These are phyloP conservation scores for Rhaphigaster nebulosa DNA, from an alignment of 2,888 invertebrate species.

Conservation along the genomic window DNA sequence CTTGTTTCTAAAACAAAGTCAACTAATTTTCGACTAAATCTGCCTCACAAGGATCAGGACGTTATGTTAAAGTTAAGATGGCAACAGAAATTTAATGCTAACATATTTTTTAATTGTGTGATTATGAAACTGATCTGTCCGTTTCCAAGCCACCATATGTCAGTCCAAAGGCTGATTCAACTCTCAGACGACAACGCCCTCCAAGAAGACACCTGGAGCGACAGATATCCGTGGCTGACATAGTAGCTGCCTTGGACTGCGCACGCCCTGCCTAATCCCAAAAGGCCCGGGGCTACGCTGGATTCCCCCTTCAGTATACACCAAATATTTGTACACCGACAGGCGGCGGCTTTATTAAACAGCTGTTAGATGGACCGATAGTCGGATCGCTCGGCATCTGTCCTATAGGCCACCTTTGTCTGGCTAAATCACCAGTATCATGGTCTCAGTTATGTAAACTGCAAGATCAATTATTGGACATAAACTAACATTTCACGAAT, in stretches of 20 bases:
- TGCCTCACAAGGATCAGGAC: not conserved
- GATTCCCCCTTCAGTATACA: slow-evolving; percentile 32
- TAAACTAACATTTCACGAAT: not conserved
- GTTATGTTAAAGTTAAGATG: not conserved
- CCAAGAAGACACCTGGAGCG: slow-evolving; percentile 15
- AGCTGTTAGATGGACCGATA: slow-evolving; percentile 55
- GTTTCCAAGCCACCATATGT: not conserved
- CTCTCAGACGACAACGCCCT: not conserved
- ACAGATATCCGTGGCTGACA: not conserved
- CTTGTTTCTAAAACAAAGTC: not conserved
- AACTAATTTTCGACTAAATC: not conserved
- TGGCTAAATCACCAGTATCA: not conserved
- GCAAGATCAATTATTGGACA: not conserved
- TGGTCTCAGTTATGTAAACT: not conserved
- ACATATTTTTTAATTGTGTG: not conserved
- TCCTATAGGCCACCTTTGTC: slow-evolving; percentile 45
- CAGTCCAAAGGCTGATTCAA: not conserved
- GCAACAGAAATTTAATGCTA: not conserved
- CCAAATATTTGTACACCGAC: slow-evolving; percentile 55
- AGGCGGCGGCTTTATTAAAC: slow-evolving; percentile 54
- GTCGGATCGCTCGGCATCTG: slow-evolving; percentile 50
- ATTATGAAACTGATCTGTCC: not conserved
- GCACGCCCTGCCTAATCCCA: slow-evolving; percentile 38
- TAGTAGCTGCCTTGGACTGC: slow-evolving; percentile 11
- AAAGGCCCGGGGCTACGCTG: slow-evolving; percentile 44